phyloP scores from a whole-genome alignment of 2,888 invertebrate genomes.

The Oligia latruncula region DNA sequence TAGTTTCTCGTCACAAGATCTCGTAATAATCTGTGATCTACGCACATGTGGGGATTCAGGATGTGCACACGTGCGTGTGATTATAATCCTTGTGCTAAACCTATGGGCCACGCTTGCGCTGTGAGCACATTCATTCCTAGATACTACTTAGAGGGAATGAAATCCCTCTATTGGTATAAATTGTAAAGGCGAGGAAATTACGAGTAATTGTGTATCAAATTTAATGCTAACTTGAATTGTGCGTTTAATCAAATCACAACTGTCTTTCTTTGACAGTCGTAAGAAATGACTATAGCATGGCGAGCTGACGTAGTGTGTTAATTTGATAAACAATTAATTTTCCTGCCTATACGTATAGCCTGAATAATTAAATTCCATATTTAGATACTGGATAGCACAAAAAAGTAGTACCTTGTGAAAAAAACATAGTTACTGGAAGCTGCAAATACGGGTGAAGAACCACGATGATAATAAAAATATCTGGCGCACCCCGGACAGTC shows the following conservation, averaged over 20 bases:
- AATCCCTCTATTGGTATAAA: neutral
- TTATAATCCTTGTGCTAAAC: conserved; percentile 58
- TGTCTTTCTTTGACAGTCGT: neutral
- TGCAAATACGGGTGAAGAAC: neutral
- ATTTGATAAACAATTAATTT: neutral
- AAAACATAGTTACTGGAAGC: neutral
- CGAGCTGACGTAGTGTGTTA: neutral
- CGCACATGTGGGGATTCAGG: conserved; percentile 32
- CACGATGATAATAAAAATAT: neutral
- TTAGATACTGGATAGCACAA: neutral
- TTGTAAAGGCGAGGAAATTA: neutral
- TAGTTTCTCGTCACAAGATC: conserved; percentile 21
- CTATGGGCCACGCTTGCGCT: conserved; percentile 48
- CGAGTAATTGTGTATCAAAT: neutral
- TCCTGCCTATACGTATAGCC: neutral
- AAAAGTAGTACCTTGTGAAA: neutral
- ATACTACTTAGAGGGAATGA: neutral
- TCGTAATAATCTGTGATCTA: conserved; percentile 34
- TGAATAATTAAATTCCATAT: neutral
- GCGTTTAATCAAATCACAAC: neutral
- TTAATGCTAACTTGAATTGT: neutral
- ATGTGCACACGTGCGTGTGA: conserved; percentile 61
- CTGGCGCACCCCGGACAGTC: neutral
- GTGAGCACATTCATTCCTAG: conserved; percentile 32
- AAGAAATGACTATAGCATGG: no score